Base-by-base conservation (phyloP, 2,797 vertebrate genomes). In the Labeo calbasu region DNA sequence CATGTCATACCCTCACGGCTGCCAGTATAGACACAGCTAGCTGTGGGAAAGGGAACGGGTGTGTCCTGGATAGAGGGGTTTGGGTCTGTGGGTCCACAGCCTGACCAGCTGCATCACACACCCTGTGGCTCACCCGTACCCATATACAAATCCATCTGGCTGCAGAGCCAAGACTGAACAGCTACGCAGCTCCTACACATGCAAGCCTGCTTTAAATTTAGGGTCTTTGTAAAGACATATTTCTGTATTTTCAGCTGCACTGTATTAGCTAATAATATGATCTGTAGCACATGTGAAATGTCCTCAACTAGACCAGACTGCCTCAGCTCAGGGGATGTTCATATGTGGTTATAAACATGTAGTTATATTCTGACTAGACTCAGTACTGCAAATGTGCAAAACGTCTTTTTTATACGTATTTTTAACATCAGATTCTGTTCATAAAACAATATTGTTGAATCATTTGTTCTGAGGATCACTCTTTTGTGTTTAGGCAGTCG, bases 401-500 rank as follows among this genome's bases (percentile, higher is more conserved):
- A n/a, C 28, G 2, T n/a, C 6, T 73, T 36, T 75, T 65, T 32
- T 17, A 65, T 15, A 65, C 19, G n/a, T 57, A 66, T n/a, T 76
- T 75, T 57, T 2, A n/a, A 76, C 72, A 32, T 53, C 48, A 59
- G 23, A 28, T 57, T 61, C 23, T 72, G 23, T 71, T 28, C 7
- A 46, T 71, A 9, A 59, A 40, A 5, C 6, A 28, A 32, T n/a
- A 32, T 32, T 0, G 28, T 50, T 84, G 46, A 77, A 77, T 63
- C 14, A 51, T 61, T 75, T 65, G 25, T 28, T 25, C 5, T 66
- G 17, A 21, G 77, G 65, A 73, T 84, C 25, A 68, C 69, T 87
- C 69, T 78, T 84, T 92, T 92, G 89, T 92, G 50, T 78, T 9
- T 32, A 77, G 53, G 51, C 78, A 87, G 88, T 92, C 88, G 87